Percentiles rank a stretch among this genome's conserved stretches.
These are phyloP conservation scores for Gadopsis bispinosus DNA, from an alignment of 2,797 vertebrate species.

Conservation along the genomic window DNA sequence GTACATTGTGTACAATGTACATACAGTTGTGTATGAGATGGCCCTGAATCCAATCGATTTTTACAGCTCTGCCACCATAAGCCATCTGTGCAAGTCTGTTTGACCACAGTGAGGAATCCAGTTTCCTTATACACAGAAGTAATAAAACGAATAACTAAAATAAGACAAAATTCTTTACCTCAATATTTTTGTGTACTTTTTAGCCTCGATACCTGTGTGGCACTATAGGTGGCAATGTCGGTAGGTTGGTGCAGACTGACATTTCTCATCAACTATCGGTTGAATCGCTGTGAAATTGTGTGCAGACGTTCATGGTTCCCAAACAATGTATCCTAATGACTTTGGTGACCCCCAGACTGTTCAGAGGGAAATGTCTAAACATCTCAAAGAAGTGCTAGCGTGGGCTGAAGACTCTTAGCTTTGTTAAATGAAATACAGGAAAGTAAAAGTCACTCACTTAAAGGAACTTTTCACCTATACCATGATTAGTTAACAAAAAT, in stretches of 20 bases:
- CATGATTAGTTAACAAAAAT: background rate
- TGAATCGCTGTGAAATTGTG: background rate
- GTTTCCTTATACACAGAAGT: background rate
- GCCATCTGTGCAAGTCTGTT: conserved; percentile 54
- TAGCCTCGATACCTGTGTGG: background rate
- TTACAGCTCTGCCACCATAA: conserved; percentile 61
- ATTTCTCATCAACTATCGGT: background rate
- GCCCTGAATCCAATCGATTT: conserved; percentile 74
- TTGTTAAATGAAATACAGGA: background rate
- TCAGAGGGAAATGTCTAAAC: background rate
- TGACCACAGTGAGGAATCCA: background rate
- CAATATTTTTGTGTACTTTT: background rate
- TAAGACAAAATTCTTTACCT: background rate
- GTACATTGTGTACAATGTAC: conserved; percentile 9
- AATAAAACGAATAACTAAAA: background rate
- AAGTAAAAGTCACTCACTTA: background rate
- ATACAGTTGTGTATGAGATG: conserved; percentile 53
- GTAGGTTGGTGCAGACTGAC: background rate
- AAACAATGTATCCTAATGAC: background rate
- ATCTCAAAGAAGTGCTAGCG: background rate
- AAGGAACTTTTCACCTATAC: background rate
- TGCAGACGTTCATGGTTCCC: background rate
- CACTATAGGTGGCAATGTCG: no score
- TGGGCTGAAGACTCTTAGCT: background rate
- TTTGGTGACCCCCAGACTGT: background rate